Evolutionary conservation across 1,140 invertebrate species (phyloP).

Genomic region (Lepidostoma basale): DNA sequence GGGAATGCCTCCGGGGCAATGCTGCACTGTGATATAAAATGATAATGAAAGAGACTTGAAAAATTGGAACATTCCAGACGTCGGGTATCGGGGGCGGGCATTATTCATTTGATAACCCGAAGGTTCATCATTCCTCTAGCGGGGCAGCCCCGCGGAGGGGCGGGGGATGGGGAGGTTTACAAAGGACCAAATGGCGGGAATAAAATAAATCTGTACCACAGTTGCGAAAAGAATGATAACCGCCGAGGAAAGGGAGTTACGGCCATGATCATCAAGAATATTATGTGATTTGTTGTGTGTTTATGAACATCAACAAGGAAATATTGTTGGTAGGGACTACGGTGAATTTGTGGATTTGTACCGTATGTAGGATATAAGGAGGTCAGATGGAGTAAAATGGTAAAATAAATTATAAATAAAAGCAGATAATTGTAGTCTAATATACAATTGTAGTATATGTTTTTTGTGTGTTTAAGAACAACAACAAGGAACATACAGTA

Average conservation of each 20-base stretch:
- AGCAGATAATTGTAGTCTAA: too few relatives aligned
- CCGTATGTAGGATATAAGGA: too few relatives aligned
- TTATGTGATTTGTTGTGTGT: constrained; percentile 1
- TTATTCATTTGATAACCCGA: constrained; percentile 32
- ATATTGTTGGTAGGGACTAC: too few relatives aligned
- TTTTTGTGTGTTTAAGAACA: too few relatives aligned
- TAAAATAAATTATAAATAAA: too few relatives aligned
- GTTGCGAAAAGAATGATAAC: constrained; percentile 9
- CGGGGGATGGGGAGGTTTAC: not conserved
- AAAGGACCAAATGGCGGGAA: constrained; percentile 22
- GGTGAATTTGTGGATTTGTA: too few relatives aligned
- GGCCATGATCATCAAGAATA: constrained; percentile 1
- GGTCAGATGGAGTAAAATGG: too few relatives aligned
- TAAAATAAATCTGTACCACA: constrained; percentile 17
- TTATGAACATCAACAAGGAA: too few relatives aligned
- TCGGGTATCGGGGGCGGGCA: constrained; percentile 21
- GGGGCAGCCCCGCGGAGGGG: too few relatives aligned
- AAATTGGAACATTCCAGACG: constrained; percentile 31
- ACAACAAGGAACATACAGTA: too few relatives aligned
- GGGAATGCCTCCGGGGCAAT: constrained; percentile 13
- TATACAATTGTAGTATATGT: too few relatives aligned
- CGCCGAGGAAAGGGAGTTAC: not conserved
- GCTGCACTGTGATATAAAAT: constrained; percentile 22
- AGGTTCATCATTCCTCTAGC: constrained; percentile 23
- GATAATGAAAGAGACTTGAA: constrained; percentile 28